Conservation (phyloP, 2,797 vertebrate genomes). For the Hafferia zeledoni region DNA sequence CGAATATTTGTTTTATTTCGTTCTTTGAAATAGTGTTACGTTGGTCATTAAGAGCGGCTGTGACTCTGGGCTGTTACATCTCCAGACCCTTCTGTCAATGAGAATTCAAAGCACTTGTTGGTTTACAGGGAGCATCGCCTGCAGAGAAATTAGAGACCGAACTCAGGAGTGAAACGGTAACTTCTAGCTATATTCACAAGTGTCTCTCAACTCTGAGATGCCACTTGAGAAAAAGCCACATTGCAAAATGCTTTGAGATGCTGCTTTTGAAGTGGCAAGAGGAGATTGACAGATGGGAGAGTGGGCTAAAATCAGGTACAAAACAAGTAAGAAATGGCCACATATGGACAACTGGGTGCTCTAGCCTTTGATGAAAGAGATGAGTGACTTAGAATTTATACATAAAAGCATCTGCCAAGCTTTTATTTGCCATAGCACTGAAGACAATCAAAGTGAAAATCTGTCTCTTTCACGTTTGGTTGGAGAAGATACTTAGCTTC, state of each 20-base stretch:
- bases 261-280: neutral
- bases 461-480: neutral
- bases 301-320: neutral
- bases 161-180: slow-evolving; percentile 25
- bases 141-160: slow-evolving; percentile 25
- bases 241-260: slow-evolving; percentile 6
- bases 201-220: slow-evolving; percentile 31
- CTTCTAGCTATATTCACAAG: slow-evolving; percentile 29
- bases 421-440: neutral
- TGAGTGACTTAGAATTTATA: neutral
- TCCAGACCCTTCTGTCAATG: slow-evolving; percentile 5
- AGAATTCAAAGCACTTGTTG: neutral
- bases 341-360: neutral
- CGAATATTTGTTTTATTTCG: neutral
- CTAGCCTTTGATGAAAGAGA: neutral
- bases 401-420: neutral
- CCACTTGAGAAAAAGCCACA: slow-evolving; percentile 5
- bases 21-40: neutral
- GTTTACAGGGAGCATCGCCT: neutral
- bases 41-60: neutral
- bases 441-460: neutral
- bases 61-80: neutral
- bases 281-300: neutral
- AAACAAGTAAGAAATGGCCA: neutral
- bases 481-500: neutral